phyloP scores from a whole-genome alignment of 1,140 invertebrate genomes.

The Drosophila parvula region DNA sequence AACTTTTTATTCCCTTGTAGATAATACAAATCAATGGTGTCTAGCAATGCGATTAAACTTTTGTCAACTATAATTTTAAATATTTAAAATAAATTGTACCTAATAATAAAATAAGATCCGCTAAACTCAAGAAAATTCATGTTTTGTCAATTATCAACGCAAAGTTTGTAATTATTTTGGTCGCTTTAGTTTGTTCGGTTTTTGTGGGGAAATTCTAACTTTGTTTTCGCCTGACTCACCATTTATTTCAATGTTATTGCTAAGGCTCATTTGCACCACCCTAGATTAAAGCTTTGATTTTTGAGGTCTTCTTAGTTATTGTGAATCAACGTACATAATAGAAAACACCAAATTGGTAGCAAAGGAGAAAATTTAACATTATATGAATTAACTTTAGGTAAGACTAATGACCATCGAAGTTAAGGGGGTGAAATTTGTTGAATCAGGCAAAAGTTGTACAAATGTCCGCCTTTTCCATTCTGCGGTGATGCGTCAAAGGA shows the following conservation, averaged over 20 bases:
- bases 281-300: constrained; percentile 18
- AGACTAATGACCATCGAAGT: not conserved
- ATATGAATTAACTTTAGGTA: not conserved
- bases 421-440: too few relatives aligned
- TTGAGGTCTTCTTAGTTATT: constrained; percentile 18
- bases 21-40: too few relatives aligned
- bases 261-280: constrained; percentile 41
- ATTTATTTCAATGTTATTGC: constrained; percentile 69
- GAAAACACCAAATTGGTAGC: not conserved
- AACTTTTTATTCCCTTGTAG: too few relatives aligned
- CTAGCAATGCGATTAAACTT: too few relatives aligned
- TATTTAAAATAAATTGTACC: too few relatives aligned
- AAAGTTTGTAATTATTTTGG: constrained; percentile 49
- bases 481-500: too few relatives aligned
- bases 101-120: too few relatives aligned
- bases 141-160: constrained; percentile 14
- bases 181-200: constrained; percentile 27
- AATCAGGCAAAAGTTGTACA: too few relatives aligned
- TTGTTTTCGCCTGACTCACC: constrained; percentile 64
- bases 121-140: not conserved
- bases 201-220: constrained; percentile 54
- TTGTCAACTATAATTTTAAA: too few relatives aligned
- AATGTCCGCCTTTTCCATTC: too few relatives aligned
- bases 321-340: constrained; percentile 17
- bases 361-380: not conserved